These are phyloP conservation scores for Phrynocephalus vlangalii DNA, from an alignment of 2,797 vertebrate genomes.

Conservation along the genomic window DNA sequence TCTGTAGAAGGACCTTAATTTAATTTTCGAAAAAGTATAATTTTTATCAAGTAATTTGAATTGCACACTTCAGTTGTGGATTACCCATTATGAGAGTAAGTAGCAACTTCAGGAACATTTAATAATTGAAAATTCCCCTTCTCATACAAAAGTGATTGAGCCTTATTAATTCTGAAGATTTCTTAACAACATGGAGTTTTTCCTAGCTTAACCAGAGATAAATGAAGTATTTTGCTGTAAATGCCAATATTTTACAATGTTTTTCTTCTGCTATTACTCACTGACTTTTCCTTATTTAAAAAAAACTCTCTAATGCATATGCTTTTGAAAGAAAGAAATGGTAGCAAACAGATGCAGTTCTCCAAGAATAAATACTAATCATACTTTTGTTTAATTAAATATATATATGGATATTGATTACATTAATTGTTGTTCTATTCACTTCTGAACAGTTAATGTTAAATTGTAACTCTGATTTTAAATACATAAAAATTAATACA, in stretches of 20 bases:
- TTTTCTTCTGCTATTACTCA: not conserved
- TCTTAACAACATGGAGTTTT: not conserved
- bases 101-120: not conserved
- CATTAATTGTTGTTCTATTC: not conserved
- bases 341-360: not conserved
- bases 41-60: too few relatives aligned
- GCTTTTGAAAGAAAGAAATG: too few relatives aligned
- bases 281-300: not conserved
- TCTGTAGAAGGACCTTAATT: not conserved
- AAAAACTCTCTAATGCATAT: not conserved
- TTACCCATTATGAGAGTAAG: not conserved
- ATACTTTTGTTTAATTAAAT: not conserved
- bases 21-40: not conserved
- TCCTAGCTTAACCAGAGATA: not conserved
- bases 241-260: not conserved
- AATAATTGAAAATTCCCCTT: slow-evolving; percentile 4
- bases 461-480: not conserved
- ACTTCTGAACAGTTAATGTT: not conserved
- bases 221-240: not conserved
- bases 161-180: not conserved
- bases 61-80: too few relatives aligned
- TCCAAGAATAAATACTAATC: not conserved
- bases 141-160: not conserved
- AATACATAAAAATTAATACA: not conserved
- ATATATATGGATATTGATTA: not conserved